phyloP scores from a whole-genome alignment of 2,888 invertebrate species.

The Tenodera sinensis region DNA sequence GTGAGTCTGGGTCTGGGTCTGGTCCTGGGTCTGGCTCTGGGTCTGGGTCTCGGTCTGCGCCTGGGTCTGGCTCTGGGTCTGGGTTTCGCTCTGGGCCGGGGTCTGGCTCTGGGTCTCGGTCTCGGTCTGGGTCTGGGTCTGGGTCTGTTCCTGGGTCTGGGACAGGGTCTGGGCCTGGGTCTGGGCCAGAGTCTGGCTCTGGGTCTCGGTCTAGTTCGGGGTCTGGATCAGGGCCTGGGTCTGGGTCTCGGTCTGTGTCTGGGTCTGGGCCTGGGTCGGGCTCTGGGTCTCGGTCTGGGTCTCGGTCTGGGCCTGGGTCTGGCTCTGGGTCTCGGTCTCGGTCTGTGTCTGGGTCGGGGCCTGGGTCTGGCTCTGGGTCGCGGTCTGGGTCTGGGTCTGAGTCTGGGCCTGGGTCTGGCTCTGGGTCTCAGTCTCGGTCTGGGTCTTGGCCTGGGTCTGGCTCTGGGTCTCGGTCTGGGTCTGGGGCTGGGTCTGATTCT shows the following conservation, averaged over 20 bases:
- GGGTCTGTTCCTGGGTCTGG: no score
- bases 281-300: not conserved
- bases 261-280: not conserved
- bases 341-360: not conserved
- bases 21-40: slow-evolving; percentile 35
- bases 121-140: no score
- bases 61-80: slow-evolving; percentile 28
- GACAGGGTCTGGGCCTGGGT: not conserved
- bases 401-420: slow-evolving; percentile 31
- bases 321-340: no score
- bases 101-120: not conserved
- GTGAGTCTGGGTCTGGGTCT: slow-evolving; percentile 27
- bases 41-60: slow-evolving; percentile 31
- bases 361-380: slow-evolving; percentile 33
- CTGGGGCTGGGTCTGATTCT: slow-evolving; percentile 39
- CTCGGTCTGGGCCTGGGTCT: no score
- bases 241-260: not conserved
- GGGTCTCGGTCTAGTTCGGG: not conserved
- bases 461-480: slow-evolving; percentile 28
- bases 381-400: slow-evolving; percentile 32
- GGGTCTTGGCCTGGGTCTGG: slow-evolving; percentile 28
- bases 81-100: no score
- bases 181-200: not conserved
- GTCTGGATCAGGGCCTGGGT: not conserved
- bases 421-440: slow-evolving; percentile 34